Percentiles rank a stretch among this genome's conserved stretches.
Conservation (phyloP, 1,140 invertebrate species). For the Caenorhabditis briggsae region DNA sequence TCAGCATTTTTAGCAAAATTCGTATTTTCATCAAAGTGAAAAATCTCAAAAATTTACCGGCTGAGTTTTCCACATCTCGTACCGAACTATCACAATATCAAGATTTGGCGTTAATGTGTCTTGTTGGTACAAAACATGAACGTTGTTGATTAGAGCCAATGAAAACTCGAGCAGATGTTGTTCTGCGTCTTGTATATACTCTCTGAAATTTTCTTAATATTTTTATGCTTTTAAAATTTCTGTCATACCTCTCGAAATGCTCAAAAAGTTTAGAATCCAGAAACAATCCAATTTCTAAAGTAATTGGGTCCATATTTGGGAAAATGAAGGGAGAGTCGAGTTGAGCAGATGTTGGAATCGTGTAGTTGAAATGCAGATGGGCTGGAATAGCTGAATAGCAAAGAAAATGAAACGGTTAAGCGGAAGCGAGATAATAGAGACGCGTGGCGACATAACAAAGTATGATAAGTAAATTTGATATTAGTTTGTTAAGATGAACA, state of each 20-base stretch:
- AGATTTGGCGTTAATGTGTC: conserved; percentile 75
- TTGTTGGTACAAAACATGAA: conserved; percentile 77
- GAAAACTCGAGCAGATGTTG: conserved; percentile 77
- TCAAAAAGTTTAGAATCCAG: conserved; percentile 75
- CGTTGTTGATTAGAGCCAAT: conserved; percentile 76
- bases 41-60: conserved; percentile 67
- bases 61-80: conserved; percentile 77
- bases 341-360: conserved; percentile 72
- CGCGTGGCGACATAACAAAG: conserved; percentile 7
- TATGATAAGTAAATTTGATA: background rate
- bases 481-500: background rate
- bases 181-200: conserved; percentile 71
- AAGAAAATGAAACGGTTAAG: conserved; percentile 1
- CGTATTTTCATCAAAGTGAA: background rate
- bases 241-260: conserved; percentile 74
- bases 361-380: conserved; percentile 72
- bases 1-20: background rate
- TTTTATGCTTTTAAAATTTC: background rate
- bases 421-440: background rate
- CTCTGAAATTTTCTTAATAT: conserved; percentile 41
- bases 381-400: conserved; percentile 57
- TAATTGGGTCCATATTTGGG: conserved; percentile 77
- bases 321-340: conserved; percentile 78
- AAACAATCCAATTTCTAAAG: conserved; percentile 77
- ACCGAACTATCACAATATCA: conserved; percentile 77